Evolutionary conservation across 2,797 vertebrate genomes (phyloP), one percentile per base, ranked within the genome.

Genomic region (Chanos chanos): DNA sequence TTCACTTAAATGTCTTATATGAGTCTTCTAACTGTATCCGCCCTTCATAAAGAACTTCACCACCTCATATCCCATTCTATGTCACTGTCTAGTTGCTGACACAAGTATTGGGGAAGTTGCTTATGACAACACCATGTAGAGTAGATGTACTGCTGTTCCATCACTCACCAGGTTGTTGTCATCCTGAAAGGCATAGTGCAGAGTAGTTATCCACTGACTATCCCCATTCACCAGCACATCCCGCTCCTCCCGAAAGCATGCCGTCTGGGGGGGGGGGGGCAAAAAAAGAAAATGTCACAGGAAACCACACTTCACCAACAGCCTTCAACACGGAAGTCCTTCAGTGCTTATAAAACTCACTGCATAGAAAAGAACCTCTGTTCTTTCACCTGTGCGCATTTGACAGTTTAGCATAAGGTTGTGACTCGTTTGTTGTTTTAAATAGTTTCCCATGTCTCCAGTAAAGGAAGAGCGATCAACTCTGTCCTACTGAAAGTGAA

Each of bases 181-280:
- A 59, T 98, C 97, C 87, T 99, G 97, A 82, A 99, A 99, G 68
- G 97, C 96, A 7, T 98, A 99, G 87, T 99, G 96, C 77, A 99
- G 85, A 5, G 96, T 93, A 75, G 97, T 99, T 86, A 98, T 99
- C 97, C 97, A 99, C 77, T 99, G 95, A 81, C 90, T 93, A 83
- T 99, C 92, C 68, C 97, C 97, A 4, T 98, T 94, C 34, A 99
- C 97, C 82, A 99, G 79, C 31, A 99, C 96, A 1, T 99, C 96
- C 61, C 97, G 86, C 75, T 99, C 97, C 86, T 99, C 97, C 78
- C 95, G 91, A 80, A 99, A 99, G 86, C 97, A 99, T 0, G 97
- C 97, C 74, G 96, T 98, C 97, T 99, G 68, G 44, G 34, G 19
- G 33, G 31, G 12, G 25, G 18, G 18, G 12, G 18, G 12, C 13